Evolutionary conservation across 2,113 vertebrate genomes (phyloP).

Genomic region (Zapornia atra): DNA sequence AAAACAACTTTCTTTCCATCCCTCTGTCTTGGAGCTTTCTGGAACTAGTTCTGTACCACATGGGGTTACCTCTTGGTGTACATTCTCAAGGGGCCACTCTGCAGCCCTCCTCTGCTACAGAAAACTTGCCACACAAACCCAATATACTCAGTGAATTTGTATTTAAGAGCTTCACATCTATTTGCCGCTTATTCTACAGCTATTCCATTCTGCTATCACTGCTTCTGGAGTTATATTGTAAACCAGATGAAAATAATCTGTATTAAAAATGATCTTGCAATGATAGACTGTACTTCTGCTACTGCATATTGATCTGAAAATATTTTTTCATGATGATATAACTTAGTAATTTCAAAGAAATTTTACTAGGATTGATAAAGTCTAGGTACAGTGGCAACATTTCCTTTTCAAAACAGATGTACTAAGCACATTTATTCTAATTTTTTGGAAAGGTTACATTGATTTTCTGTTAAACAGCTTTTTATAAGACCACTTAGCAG

Average conservation of each 20-base stretch:
- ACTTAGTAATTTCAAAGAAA: not conserved
- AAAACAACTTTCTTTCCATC: not conserved
- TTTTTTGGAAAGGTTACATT: not conserved
- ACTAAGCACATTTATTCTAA: not conserved
- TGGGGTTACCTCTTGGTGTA: not conserved
- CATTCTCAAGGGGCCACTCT: not conserved
- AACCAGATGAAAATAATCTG: not conserved
- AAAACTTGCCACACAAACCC: not conserved
- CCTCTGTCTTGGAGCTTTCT: not conserved
- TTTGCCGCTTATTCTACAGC: rapidly evolving
- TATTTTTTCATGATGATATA: not conserved
- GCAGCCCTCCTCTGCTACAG: not conserved
- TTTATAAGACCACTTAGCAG: not conserved
- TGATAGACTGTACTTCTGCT: not conserved
- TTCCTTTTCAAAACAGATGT: not conserved
- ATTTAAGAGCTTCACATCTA: not conserved
- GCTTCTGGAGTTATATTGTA: not conserved
- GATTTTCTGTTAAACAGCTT: not conserved
- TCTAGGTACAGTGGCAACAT: not conserved
- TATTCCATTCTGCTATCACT: not conserved
- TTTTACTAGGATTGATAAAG: not conserved
- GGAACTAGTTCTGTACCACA: not conserved
- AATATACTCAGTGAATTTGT: not conserved
- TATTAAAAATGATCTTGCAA: not conserved
- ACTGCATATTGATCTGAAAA: not conserved